These are phyloP conservation scores for honey bee (Apis mellifera) DNA, from an alignment of 1,140 invertebrate species.

Conservation along the genomic window Amel_HAv3.1 CM009931.2:8088001-8088500, in stretches of 20 bases:
- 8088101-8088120: background rate
- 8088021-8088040: too few species aligned
- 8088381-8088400: too few species aligned
- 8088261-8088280: conserved; percentile 60
- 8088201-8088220: conserved; percentile 45
- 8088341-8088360: conserved; percentile 59
- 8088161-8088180: conserved; percentile 28
- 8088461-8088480: too few species aligned
- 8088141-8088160: conserved; percentile 1
- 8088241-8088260: conserved; percentile 26
- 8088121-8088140: conserved; percentile 3
- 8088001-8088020: too few species aligned
- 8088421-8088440: too few species aligned
- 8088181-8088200: conserved; percentile 54
- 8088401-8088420: too few species aligned
- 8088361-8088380: too few species aligned
- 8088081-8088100: too few species aligned
- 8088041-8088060: too few species aligned
- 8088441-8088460: too few species aligned
- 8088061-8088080: too few species aligned
- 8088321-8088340: conserved; percentile 56
- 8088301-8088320: conserved; percentile 33
- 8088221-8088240: conserved; percentile 41
- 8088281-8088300: conserved; percentile 44
- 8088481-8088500: too few species aligned